Base-by-base conservation (phyloP, 2,797 vertebrate species). In the Paguma larvata region DNA sequence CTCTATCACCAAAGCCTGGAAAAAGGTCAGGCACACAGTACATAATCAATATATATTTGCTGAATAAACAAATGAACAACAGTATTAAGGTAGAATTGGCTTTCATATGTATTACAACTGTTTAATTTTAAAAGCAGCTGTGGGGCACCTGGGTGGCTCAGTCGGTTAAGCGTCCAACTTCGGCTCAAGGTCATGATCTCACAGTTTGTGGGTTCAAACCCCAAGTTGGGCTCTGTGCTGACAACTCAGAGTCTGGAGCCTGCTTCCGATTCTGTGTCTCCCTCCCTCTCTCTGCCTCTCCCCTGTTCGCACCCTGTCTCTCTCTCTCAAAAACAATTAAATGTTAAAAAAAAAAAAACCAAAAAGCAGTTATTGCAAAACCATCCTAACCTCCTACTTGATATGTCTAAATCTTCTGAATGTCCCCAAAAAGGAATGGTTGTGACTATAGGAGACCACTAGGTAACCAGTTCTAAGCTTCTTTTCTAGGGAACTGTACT, bases 71-170 rank as follows among this genome's bases (percentile, higher is more conserved):
- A 73, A 92, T 53, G 41, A 96, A 91, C 51, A 95, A 53, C 4
- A 82, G 51, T 65, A 93, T 78, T 93, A 91, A 92, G 25, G 44
- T 5, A 96, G 62, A 63, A 5, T 44, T 68, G 41, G 11, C 84
- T 67, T 89, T 88, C 80, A 38, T 14, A 82, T 44, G 6, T 38
- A 79, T 77, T 78, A 88, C 1, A 94, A 92, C 6, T 89, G 75
- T 44, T 95, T 53, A 91, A 95, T 75, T 88, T n/a, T 90, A 93
- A 84, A 94, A 94, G 16, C n/a, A 83, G 2, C 23, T 59, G 56
- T 59, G 41, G 63, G 63, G 30, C 6, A 5, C 30, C 30, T 65
- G 30, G 23, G 63, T 65, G 63, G 30, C 30, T 16, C 30, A 65
- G 63, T 65, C 30, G 14, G 30, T 65, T 32, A 15, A 14, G 14